Base-by-base conservation (phyloP, 2,797 vertebrate genomes). In the Cynodonichthys magdalenae region DNA sequence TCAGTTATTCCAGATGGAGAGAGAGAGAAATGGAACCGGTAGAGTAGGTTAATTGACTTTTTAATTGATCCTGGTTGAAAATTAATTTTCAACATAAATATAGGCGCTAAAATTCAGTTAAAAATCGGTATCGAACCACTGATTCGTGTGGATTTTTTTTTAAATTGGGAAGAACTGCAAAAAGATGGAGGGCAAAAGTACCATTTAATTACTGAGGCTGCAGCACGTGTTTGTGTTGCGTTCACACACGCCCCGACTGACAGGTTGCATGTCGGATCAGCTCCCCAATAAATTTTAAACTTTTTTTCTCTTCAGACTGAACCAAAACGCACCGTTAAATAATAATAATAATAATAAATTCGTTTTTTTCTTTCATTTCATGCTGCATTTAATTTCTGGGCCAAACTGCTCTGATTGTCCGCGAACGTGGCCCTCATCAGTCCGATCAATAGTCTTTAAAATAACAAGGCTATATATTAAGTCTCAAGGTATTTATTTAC, bases 351-450 rank as follows among this genome's bases (percentile, higher is more conserved):
- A n/a, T n/a, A n/a, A n/a, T n/a, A n/a, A n/a, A n/a, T n/a, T n/a
- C n/a, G n/a, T n/a, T n/a, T n/a, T n/a, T n/a, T n/a, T n/a, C n/a
- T n/a, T n/a, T n/a, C n/a, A n/a, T n/a, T n/a, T n/a, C n/a, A n/a
- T n/a, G 10, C 34, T 24, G 10, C 10, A 9, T 36, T 11, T 36
- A 10, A 6, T 75, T 55, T 69, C 27, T 5, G 31, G 44, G 64
- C 63, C 66, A 53, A 61, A 63, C 41, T 64, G 0, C 20, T 50
- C 61, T 48, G 46, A 31, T 31, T 31, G 31, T 31, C 31, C 31
- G 4, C 69, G 70, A 76, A 80, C 69, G 66, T 71, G 79, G 70
- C 68, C 69, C 3, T 31, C 44, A 3, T 48, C 27, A 44, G 5
- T 31, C n/a, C 12, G 39, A 50, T 2, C 19, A 17, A 12, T n/a